Evolutionary conservation across 2,888 invertebrate genomes (phyloP).

Genomic region (Gymnocheta viridis): DNA sequence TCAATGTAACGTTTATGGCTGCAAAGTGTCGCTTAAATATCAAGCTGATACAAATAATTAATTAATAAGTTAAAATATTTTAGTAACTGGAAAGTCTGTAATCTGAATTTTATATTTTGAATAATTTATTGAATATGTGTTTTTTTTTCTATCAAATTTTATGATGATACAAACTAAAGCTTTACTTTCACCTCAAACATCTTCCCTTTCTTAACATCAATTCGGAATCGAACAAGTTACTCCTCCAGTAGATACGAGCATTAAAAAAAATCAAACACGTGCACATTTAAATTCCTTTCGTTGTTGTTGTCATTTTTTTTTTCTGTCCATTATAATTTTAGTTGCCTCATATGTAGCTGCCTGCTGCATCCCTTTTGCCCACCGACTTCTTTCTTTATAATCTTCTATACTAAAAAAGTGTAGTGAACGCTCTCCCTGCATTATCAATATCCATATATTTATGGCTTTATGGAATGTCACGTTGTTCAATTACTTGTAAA

Average conservation of each 20-base stretch:
- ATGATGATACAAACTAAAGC: no score
- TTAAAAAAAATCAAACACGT: conserved; percentile 39
- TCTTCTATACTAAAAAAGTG: background rate
- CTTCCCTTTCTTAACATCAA: background rate
- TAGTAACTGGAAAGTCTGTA: no score
- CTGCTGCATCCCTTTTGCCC: conserved; percentile 32
- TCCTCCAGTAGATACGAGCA: background rate
- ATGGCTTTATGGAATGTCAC: conserved; percentile 59
- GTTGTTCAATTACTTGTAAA: conserved; percentile 65
- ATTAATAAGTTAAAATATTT: no score
- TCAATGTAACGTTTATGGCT: background rate
- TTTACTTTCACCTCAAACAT: background rate
- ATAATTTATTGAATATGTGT: no score
- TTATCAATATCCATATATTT: conserved; percentile 9
- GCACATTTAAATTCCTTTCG: conserved; percentile 31
- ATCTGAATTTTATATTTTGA: no score
- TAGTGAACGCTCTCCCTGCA: background rate
- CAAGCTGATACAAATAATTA: no score
- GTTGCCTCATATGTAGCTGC: background rate
- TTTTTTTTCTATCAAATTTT: no score
- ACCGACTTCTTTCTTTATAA: background rate
- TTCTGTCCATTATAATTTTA: conserved; percentile 25
- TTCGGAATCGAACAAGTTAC: background rate
- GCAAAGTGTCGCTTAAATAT: no score
- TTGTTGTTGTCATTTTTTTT: background rate